Evolutionary conservation across 2,888 invertebrate genomes (phyloP), one percentile per base, ranked within the genome.

Genomic region (Elysia crispata): DNA sequence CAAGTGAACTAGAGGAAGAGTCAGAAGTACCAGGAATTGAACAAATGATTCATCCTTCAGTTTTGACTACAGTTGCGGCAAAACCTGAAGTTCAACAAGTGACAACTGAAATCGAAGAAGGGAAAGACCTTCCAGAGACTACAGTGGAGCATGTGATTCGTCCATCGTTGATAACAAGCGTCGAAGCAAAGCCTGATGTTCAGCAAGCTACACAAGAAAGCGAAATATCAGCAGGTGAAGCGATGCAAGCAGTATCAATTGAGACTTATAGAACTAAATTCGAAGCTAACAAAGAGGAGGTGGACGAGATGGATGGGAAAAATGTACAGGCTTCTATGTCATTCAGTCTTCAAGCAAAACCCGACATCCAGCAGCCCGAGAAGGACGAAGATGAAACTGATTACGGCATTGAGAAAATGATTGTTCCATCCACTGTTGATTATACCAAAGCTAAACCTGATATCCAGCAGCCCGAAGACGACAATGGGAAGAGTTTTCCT

Each of bases 341-440:
- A 20, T 11, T n/a, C 18, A 8, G 18, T 62, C 23, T 50, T n/a
- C n/a, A 76, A 8, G 79, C 79, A 33, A 80, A 74, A 79, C 80
- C 80, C n/a, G 80, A 80, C n/a, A 74, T 80, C 20, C 80, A 80
- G 25, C 80, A 77, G 23, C 60, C 54, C n/a, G 78, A 77, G 41
- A 82, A 82, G 30, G 78, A 67, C 33, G 83, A 82, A 60, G 70
- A 79, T 31, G 79, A 75, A 13, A 73, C 64, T 33, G 78, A 67
- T 62, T 41, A 6, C 41, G 41, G 41, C 41, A 79, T 76, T n/a
- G 77, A 77, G 50, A 76, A 79, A 60, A 30, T 72, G 23, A 81
- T 81, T 15, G 70, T 64, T 41, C 78, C 78, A n/a, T 8, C 78
- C 20, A 54, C 70, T 28, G 60, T 76, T 41, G 73, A 69, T 18